Base-by-base conservation (phyloP, 2,888 invertebrate genomes). In the Sarcophaga rosellei region DNA sequence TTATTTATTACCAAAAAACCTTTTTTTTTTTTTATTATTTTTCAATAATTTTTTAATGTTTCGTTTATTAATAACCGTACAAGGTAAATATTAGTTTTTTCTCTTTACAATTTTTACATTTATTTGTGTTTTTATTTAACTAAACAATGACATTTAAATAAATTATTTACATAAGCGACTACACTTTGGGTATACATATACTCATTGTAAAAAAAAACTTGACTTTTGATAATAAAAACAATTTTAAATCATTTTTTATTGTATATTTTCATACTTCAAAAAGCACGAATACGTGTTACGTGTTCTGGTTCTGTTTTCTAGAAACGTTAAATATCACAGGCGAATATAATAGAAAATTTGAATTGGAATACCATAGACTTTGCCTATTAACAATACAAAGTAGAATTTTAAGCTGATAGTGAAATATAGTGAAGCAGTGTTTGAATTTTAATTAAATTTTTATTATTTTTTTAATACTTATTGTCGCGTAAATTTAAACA, bases 281-380 rank as follows among this genome's bases (percentile, higher is more conserved):
- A 68, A 68, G 62, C 77, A 83, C 82, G 23, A 78, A 74, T 69
- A 79, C 73, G 63, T 84, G 73, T 74, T 83, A 53, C 53, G 53
- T 53, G 53, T 53, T 53, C 17, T 53, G 15, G 17, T 53, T 53
- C 53, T 53, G 53, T 53, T 53, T 53, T 53, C 47, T 53, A 25
- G 20, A n/a, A 23, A 4, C 53, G 1, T 12, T 53, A 53, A 53
- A 53, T 53, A 53, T 53, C 53, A 53, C 15, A 53, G 53, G 53
- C 15, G 4, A 15, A 53, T 17, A 53, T 1, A 53, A 12, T 35
- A 35, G 35, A 35, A 35, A 35, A 35, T 35, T 35, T 1, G 0
- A 35, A 35, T 35, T 35, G 35, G 35, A 35, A 35, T 35, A 35
- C 3, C 35, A 8, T 35, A 35, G 35, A 35, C 8, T 35, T 35